These are phyloP conservation scores for Nephrotoma guestfalica DNA, from an alignment of 2,888 invertebrate genomes.

Conservation along the genomic window DNA sequence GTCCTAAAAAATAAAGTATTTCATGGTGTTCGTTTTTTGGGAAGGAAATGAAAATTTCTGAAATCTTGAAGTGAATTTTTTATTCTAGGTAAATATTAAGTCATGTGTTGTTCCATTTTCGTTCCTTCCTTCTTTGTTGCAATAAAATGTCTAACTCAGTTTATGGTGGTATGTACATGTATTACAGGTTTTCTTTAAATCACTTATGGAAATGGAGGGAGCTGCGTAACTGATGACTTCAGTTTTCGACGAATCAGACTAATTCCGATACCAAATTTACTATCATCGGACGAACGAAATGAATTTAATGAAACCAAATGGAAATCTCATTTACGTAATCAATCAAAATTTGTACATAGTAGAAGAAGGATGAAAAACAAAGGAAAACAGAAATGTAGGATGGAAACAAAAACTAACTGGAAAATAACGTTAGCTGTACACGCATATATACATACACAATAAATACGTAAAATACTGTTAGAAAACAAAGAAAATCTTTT, in stretches of 20 bases:
- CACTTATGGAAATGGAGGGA: too few relatives aligned
- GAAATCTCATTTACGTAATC: not conserved
- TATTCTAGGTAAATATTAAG: too few relatives aligned
- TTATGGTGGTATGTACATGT: too few relatives aligned
- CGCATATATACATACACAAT: not conserved
- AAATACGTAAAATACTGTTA: not conserved
- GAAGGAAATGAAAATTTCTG: too few relatives aligned
- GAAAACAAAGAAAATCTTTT: not conserved
- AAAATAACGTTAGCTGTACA: not conserved
- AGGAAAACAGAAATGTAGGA: not conserved
- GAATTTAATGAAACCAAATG: not conserved
- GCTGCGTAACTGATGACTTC: too few relatives aligned
- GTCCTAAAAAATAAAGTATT: too few relatives aligned
- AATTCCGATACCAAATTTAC: not conserved
- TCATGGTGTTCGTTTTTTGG: too few relatives aligned
- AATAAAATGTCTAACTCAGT: too few relatives aligned
- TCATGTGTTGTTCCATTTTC: too few relatives aligned
- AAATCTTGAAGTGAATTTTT: too few relatives aligned
- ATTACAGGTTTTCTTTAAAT: too few relatives aligned
- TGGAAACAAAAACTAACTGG: not conserved
- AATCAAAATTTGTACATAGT: not conserved
- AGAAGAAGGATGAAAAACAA: not conserved
- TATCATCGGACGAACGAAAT: not conserved
- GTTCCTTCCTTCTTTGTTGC: too few relatives aligned
- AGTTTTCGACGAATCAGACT: not conserved